phyloP scores from a whole-genome alignment of 2,888 invertebrate species.

The Caenorhabditis sulstoni region DNA sequence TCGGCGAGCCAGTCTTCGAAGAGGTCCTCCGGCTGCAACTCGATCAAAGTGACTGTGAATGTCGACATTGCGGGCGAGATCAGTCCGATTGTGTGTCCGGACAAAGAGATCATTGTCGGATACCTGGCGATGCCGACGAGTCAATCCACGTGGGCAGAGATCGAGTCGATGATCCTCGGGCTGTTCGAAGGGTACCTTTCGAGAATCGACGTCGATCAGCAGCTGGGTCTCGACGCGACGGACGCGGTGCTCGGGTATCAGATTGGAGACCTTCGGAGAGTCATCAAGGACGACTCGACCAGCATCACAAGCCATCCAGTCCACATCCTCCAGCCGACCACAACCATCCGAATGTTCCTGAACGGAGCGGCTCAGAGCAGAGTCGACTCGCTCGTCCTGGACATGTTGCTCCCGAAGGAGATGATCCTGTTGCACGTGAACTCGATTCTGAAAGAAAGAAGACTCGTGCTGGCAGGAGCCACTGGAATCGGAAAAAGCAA shows the following conservation, averaged over 20 bases:
- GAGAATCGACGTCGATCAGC: conserved; percentile 93
- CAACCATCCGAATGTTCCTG: conserved; percentile 72
- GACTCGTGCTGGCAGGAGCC: conserved; percentile 96
- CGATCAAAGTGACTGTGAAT: conserved; percentile 70
- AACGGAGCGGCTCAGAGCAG: conserved; percentile 87
- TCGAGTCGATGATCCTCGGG: conserved; percentile 71
- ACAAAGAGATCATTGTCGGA: conserved; percentile 77
- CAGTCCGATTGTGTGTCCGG: conserved; percentile 66
- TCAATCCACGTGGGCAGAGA: conserved; percentile 71
- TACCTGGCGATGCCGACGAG: conserved; percentile 68
- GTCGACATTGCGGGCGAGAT: conserved; percentile 72
- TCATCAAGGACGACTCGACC: conserved; percentile 24
- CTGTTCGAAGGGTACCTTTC: conserved; percentile 85
- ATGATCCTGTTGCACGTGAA: conserved; percentile 91
- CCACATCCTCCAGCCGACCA: conserved; percentile 72
- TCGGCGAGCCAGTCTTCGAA: conserved; percentile 41
- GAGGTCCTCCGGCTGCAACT: conserved; percentile 70
- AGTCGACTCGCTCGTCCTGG: conserved; percentile 87
- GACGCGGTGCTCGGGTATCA: conserved; percentile 95
- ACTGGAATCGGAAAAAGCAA: conserved; percentile 85
- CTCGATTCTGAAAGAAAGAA: conserved; percentile 91
- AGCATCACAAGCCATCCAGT: conserved; percentile 57
- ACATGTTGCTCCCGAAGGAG: conserved; percentile 75
- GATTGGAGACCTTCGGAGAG: conserved; percentile 83
- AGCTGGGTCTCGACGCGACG: conserved; percentile 86